A percentile compares a stretch with the other conserved stretches of the same genome.
phyloP scores from a whole-genome alignment of 2,797 vertebrate genomes.

The Poeciliopsis paucimaculata region DNA sequence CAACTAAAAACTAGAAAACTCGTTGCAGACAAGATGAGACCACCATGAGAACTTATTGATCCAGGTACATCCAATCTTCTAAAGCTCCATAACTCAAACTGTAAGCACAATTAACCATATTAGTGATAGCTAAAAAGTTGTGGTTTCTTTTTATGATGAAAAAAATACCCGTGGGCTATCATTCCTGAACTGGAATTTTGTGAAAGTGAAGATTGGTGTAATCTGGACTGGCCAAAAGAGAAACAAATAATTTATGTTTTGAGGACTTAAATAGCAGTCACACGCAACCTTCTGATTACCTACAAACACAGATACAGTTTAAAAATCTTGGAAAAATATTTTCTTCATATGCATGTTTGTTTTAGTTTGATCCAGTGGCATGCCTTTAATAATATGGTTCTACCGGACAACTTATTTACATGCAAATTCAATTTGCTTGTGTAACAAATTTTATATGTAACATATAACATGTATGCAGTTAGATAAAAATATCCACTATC shows the following conservation, averaged over 20 bases:
- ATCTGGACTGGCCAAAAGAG: neutral
- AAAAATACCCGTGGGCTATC: neutral
- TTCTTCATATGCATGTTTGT: neutral
- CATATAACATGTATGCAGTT: neutral
- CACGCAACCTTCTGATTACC: neutral
- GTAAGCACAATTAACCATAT: neutral
- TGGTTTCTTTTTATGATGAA: neutral
- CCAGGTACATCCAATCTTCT: neutral
- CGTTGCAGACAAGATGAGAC: neutral
- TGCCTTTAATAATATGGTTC: neutral
- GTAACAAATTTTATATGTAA: neutral
- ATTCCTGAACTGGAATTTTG: neutral
- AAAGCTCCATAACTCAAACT: neutral
- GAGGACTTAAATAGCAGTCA: neutral
- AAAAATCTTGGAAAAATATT: neutral
- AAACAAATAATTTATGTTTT: neutral
- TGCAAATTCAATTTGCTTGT: neutral
- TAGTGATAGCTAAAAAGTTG: neutral
- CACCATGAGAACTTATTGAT: neutral
- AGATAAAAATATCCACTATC: neutral
- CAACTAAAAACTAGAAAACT: neutral
- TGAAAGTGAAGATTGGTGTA: neutral
- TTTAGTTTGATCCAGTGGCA: neutral
- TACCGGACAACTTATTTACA: neutral
- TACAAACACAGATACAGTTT: neutral